These are phyloP conservation scores for Pipa parva DNA, from an alignment of 2,113 vertebrate species.

Conservation along the genomic window DNA sequence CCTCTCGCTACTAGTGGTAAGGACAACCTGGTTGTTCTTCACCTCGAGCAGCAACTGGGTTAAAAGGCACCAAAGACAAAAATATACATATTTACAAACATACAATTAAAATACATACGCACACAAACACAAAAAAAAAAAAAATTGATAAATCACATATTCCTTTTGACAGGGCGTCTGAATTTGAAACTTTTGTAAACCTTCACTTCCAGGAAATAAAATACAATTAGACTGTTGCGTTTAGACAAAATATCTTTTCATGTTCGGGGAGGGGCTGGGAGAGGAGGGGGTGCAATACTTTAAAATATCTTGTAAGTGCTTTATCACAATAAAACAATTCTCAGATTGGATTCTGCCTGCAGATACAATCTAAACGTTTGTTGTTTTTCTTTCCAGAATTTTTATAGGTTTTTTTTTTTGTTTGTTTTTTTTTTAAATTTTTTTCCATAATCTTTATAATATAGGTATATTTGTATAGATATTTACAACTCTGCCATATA, in stretches of 20 bases:
- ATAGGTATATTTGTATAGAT: conserved; percentile 75
- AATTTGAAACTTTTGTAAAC: conserved; percentile 92
- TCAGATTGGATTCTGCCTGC: conserved; percentile 89
- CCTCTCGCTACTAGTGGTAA: conserved; percentile 50
- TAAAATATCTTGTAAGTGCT: conserved; percentile 89
- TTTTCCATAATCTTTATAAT: conserved; percentile 55
- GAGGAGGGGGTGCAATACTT: conserved; percentile 93
- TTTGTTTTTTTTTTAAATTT: conserved; percentile 58
- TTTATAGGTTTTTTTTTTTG: conserved; percentile 83
- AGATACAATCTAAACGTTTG: conserved; percentile 83
- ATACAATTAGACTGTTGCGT: conserved; percentile 92
- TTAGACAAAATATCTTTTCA: conserved; percentile 94
- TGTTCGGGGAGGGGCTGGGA: too few species aligned
- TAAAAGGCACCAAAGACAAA: conserved; percentile 77
- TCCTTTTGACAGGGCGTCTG: conserved; percentile 74
- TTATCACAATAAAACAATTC: conserved; percentile 74
- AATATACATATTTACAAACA: conserved; percentile 77
- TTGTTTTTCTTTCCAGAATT: conserved; percentile 82
- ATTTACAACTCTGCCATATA: conserved; percentile 85
- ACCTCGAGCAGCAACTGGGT: conserved; percentile 54
- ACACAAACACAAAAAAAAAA: too few species aligned
- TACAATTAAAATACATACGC: conserved; percentile 67
- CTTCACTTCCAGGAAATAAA: conserved; percentile 90
- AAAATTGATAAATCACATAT: conserved; percentile 73
- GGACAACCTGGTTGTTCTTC: not conserved